Evolutionary conservation across 2,888 invertebrate genomes (phyloP), one percentile per base, ranked within the genome.

Genomic region (Apodemia mormo): DNA sequence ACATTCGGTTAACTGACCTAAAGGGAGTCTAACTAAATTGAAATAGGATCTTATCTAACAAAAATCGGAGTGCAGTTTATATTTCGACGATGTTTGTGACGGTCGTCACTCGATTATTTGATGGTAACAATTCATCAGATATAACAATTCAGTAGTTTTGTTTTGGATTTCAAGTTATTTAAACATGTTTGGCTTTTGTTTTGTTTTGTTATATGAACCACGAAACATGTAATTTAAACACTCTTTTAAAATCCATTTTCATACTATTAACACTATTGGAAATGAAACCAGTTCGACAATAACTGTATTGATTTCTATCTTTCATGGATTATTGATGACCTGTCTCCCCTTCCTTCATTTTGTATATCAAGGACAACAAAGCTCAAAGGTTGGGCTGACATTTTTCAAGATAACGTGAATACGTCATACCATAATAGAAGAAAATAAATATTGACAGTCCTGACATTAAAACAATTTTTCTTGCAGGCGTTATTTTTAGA

Each of bases 1-100:
- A 68, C 68, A 61, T 43, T n/a, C 68, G 69, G 61, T 52, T 68
- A 61, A 71, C 45, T 65, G 70, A 70, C 70, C 67, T 65, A 68
- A 33, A 54, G 65, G 30, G 45, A 64, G 64, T 64, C 64, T 14
- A 64, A 64, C 64, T 64, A 64, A 33, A 64, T 64, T 64, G 64
- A 64, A 37, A 14, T 54, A 64, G n/a, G 33, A 64, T 64, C 64
- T 64, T 64, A 64, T 64, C 64, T 64, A 8, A 7, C 22, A 37
- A 37, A 37, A 64, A 33, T 33, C 37, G 14, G 37, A 64, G 37
- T 14, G 33, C 33, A 64, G 64, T 33, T 64, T 54, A 54, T 49
- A 14, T 14, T 54, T 54, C 52, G 7, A 8, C 22, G 8, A 54
- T 22, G 22, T 54, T 54, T 14, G 22, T 22, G n/a, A 22, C 52